These are phyloP conservation scores for Coranthus polyacanthus DNA, from an alignment of 2,797 vertebrate species.

Conservation along the genomic window DNA sequence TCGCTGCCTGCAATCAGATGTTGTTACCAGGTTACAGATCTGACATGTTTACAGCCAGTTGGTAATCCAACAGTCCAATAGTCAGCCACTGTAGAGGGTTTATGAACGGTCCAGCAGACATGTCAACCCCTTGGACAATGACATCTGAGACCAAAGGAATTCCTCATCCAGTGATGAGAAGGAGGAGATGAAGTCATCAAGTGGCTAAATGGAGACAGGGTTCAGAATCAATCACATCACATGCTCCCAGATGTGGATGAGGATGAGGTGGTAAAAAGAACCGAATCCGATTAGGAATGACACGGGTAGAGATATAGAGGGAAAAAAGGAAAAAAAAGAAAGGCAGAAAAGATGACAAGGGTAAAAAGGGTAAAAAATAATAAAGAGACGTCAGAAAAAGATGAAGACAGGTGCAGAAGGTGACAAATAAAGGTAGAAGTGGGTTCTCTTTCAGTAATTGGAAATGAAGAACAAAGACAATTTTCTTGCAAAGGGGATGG, in stretches of 20 bases:
- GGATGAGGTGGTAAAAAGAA: conserved; percentile 17
- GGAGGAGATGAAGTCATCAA: conserved; percentile 69
- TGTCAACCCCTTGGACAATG: conserved; percentile 21
- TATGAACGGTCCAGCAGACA: conserved; percentile 13
- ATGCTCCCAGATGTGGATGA: conserved; percentile 58
- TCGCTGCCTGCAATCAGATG: conserved; percentile 7
- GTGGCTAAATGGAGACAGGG: conserved; percentile 34
- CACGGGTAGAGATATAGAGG: not conserved
- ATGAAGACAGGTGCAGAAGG: conserved; percentile 12
- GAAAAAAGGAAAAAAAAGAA: not conserved
- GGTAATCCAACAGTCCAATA: conserved; percentile 13
- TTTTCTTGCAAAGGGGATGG: conserved; percentile 18
- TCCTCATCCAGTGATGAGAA: conserved; percentile 54
- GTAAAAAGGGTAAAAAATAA: not conserved
- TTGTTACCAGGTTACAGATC: conserved; percentile 21
- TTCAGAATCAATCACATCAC: conserved; percentile 41
- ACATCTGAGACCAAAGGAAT: conserved; percentile 35
- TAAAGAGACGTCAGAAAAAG: not conserved
- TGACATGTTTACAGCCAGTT: conserved; percentile 30
- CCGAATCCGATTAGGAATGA: conserved; percentile 57
- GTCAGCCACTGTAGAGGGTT: conserved; percentile 21
- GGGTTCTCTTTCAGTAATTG: conserved; percentile 30
- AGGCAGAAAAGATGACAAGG: conserved; percentile 1
- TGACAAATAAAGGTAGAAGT: conserved; percentile 23
- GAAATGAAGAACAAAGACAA: conserved; percentile 32